phyloP scores from a whole-genome alignment of 2,888 invertebrate genomes.

The Morinoia aosen region DNA sequence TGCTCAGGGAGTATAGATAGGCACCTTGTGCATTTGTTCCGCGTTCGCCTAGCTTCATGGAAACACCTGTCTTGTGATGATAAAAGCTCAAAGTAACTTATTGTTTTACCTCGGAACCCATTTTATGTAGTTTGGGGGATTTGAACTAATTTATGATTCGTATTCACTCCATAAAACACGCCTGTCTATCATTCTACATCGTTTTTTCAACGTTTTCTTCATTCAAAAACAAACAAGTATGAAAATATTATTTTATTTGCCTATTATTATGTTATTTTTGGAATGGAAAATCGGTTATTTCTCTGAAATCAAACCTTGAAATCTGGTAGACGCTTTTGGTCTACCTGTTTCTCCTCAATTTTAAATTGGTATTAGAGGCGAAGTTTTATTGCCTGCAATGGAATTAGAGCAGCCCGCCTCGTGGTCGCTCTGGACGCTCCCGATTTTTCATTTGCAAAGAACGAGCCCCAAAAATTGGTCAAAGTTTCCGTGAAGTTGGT shows the following conservation, averaged over 20 bases:
- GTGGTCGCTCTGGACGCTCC: background rate
- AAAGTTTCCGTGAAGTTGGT: background rate
- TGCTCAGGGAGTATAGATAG: too few relatives aligned
- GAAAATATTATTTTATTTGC: background rate
- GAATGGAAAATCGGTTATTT: background rate
- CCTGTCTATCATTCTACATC: background rate
- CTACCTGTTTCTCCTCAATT: background rate
- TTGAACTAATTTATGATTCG: too few relatives aligned
- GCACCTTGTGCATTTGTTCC: too few relatives aligned
- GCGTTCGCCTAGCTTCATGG: too few relatives aligned
- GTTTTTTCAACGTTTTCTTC: background rate
- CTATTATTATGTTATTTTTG: background rate
- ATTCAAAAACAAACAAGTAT: background rate
- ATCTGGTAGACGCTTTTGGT: background rate
- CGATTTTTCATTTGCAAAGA: background rate
- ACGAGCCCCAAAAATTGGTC: background rate
- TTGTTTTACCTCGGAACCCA: too few relatives aligned
- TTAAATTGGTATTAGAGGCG: background rate
- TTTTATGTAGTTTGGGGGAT: too few relatives aligned
- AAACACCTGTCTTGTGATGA: too few relatives aligned
- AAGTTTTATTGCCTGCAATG: background rate
- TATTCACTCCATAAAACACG: too few relatives aligned
- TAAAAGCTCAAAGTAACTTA: too few relatives aligned
- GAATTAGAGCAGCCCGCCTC: background rate
- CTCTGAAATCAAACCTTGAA: background rate